A percentile compares a stretch with the other conserved stretches of the same genome.
phyloP scores from a whole-genome alignment of 1,140 invertebrate genomes.

The Caerostris darwini region DNA sequence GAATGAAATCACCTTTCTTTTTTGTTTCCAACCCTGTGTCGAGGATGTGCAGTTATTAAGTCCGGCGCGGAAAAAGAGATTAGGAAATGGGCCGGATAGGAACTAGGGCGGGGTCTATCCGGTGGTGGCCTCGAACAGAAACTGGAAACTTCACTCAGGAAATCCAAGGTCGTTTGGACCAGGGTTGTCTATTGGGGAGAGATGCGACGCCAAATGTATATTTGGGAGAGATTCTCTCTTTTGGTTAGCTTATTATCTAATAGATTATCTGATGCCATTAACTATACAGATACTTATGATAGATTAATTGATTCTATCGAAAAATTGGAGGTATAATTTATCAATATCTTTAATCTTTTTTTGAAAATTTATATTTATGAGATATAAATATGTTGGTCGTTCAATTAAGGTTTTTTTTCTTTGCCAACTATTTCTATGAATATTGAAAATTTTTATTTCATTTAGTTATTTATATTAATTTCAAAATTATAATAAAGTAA shows the following conservation, averaged over 20 bases:
- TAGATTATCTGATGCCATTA: not conserved
- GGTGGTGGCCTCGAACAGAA: constrained; percentile 59
- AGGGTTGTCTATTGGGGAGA: constrained; percentile 23
- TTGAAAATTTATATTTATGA: no score
- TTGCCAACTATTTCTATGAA: no score
- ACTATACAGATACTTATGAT: no score
- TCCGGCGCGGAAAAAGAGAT: constrained; percentile 63
- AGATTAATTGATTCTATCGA: no score
- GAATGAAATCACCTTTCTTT: constrained; percentile 30
- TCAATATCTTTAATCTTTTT: no score
- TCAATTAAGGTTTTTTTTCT: no score
- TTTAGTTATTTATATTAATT: no score
- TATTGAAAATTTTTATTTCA: no score
- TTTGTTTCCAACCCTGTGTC: not conserved
- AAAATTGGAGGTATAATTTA: no score
- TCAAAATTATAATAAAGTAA: no score
- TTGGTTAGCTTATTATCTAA: not conserved
- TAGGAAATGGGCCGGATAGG: constrained; percentile 65
- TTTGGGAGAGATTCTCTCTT: not conserved
- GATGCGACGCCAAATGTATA: constrained; percentile 43
- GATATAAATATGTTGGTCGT: no score
- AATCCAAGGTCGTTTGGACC: constrained; percentile 62
- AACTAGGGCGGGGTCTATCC: constrained; percentile 68
- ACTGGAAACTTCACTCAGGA: constrained; percentile 49
- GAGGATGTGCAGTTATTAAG: constrained; percentile 50